These are phyloP conservation scores for Stomatorhinus walkeri DNA, from an alignment of 2,797 vertebrate genomes.

Conservation along the genomic window DNA sequence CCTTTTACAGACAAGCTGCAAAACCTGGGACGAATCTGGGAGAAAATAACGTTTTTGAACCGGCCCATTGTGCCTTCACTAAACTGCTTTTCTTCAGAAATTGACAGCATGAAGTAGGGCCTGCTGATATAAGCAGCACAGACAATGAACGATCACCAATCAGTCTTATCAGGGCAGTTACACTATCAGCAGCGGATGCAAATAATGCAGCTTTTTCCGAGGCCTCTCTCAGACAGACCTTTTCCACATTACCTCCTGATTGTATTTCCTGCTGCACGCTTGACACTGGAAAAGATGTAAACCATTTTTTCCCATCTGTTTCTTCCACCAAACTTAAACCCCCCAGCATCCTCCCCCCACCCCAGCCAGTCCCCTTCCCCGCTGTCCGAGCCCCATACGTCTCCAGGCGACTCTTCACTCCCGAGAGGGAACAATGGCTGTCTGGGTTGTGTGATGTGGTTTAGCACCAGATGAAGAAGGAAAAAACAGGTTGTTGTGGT, in stretches of 20 bases:
- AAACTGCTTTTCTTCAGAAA: background rate
- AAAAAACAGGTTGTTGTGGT: background rate
- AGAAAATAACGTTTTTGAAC: background rate
- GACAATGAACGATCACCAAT: background rate
- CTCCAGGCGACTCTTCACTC: background rate
- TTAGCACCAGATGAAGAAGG: slow-evolving; percentile 1
- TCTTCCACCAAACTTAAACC: background rate
- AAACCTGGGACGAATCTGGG: background rate
- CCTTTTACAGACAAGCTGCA: background rate
- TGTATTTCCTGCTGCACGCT: background rate
- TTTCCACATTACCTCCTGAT: slow-evolving; percentile 3
- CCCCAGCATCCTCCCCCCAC: background rate
- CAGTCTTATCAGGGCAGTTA: background rate
- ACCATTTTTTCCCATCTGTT: slow-evolving; percentile 18
- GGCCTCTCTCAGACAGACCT: background rate
- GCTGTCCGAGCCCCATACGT: background rate
- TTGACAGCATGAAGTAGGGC: background rate
- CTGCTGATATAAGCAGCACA: background rate
- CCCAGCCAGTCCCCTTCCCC: background rate
- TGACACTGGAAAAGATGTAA: background rate
- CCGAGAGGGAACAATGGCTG: background rate
- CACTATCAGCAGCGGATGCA: background rate
- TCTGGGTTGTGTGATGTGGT: background rate
- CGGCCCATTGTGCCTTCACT: background rate
- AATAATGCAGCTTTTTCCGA: background rate